Evolutionary conservation across 2,888 invertebrate species (phyloP).

Genomic region (Cremastinae sp.): DNA sequence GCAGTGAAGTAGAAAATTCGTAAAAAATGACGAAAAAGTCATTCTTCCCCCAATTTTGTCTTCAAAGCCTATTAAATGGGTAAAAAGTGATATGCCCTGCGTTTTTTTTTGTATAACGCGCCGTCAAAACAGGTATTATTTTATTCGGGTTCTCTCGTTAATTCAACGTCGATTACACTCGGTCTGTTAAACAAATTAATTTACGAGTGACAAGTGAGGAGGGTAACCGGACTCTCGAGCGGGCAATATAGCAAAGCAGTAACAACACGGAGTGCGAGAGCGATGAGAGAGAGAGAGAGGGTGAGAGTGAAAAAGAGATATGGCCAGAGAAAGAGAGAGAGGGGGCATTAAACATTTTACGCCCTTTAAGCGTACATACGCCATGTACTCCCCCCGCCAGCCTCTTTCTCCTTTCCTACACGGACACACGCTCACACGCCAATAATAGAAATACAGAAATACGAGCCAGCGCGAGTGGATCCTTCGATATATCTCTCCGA

Average conservation of each 20-base stretch:
- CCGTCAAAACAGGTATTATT: constrained; percentile 28
- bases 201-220: constrained; percentile 59
- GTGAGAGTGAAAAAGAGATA: constrained; percentile 1
- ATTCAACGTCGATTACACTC: constrained; percentile 51
- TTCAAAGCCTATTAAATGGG: no score
- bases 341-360: constrained; percentile 48
- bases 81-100: no score
- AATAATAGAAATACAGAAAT: constrained; percentile 16
- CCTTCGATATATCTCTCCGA: constrained; percentile 43
- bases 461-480: constrained; percentile 29
- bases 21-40: no score
- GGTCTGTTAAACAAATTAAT: constrained; percentile 60
- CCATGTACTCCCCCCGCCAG: constrained; percentile 25
- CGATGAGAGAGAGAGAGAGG: not conserved
- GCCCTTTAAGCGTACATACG: constrained; percentile 40
- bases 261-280: not conserved
- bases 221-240: constrained; percentile 59
- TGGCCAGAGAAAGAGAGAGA: constrained; percentile 28
- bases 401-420: constrained; percentile 17
- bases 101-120: not conserved
- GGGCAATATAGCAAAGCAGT: constrained; percentile 13
- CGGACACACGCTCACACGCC: no score
- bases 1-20: no score
- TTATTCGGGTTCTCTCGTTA: constrained; percentile 35
- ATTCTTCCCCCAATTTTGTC: no score